phyloP scores from a whole-genome alignment of 1,140 invertebrate genomes.

The Neodiprion pinetum region DNA sequence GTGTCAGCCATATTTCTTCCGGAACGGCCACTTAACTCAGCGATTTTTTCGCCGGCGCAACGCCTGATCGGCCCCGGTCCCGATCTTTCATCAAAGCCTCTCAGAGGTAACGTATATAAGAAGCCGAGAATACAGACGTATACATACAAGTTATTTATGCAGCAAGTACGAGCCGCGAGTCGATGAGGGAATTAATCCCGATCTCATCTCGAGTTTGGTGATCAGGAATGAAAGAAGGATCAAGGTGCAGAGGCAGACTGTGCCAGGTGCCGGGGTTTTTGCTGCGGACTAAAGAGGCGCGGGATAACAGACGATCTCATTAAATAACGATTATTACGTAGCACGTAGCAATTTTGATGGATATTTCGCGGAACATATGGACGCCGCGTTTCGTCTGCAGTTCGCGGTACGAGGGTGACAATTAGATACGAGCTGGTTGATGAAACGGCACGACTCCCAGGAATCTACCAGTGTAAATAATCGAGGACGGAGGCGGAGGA shows the following conservation, averaged over 20 bases:
- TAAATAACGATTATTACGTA: slow-evolving; percentile 1
- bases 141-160: too few species aligned
- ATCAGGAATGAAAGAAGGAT: not conserved
- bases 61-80: too few species aligned
- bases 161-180: not conserved
- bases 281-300: not conserved
- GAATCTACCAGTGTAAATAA: not conserved
- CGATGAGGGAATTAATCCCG: not conserved
- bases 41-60: too few species aligned
- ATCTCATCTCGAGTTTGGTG: too few species aligned
- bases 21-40: not conserved
- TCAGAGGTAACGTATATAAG: not conserved
- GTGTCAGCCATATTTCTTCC: not conserved
- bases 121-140: too few species aligned
- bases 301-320: not conserved
- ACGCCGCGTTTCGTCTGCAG: not conserved
- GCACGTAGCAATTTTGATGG: slow-evolving; percentile 1
- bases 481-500: not conserved
- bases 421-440: not conserved
- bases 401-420: not conserved
- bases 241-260: not conserved
- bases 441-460: not conserved
- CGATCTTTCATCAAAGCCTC: not conserved
- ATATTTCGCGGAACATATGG: not conserved
- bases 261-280: not conserved